Percentiles rank a stretch among this genome's conserved stretches.
Conservation (phyloP, 2,888 invertebrate species). For the Leptopilina syphax region DNA sequence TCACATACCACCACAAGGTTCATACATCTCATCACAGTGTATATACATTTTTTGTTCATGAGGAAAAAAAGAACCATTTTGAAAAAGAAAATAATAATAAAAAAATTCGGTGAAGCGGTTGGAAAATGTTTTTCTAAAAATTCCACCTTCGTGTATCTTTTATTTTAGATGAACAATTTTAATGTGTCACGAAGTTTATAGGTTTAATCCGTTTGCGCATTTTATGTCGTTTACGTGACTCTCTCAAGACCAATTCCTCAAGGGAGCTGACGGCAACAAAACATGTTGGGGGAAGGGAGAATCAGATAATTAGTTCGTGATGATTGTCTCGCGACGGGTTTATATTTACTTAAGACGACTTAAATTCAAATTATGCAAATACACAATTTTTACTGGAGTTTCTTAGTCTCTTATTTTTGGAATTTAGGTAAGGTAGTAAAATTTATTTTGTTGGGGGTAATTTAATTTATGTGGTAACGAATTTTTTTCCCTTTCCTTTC, state of each 20-base stretch:
- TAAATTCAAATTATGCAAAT: constrained; percentile 3
- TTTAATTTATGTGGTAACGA: too few species aligned
- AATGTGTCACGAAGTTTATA: constrained; percentile 10
- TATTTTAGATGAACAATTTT: constrained; percentile 3
- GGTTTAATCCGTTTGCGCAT: neutral
- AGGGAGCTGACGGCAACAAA: constrained; percentile 14
- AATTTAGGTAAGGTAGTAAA: neutral
- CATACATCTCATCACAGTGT: neutral
- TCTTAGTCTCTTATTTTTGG: neutral
- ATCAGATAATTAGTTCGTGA: constrained; percentile 26
- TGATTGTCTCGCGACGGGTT: neutral
- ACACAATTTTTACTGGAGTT: neutral
- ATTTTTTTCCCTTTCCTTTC: too few species aligned
- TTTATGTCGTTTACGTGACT: constrained; percentile 26
- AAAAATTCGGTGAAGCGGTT: too few species aligned
- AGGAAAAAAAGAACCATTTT: too few species aligned
- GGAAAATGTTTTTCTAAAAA: neutral
- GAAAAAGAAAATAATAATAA: too few species aligned
- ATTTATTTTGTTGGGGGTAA: too few species aligned
- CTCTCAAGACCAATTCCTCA: constrained; percentile 2
- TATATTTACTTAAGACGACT: neutral
- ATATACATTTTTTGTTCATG: neutral
- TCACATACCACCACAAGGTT: neutral
- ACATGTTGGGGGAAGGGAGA: neutral
- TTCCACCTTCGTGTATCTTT: neutral